Conservation (phyloP, 2,113 vertebrate genomes). For the Stigmatopora argus region DNA sequence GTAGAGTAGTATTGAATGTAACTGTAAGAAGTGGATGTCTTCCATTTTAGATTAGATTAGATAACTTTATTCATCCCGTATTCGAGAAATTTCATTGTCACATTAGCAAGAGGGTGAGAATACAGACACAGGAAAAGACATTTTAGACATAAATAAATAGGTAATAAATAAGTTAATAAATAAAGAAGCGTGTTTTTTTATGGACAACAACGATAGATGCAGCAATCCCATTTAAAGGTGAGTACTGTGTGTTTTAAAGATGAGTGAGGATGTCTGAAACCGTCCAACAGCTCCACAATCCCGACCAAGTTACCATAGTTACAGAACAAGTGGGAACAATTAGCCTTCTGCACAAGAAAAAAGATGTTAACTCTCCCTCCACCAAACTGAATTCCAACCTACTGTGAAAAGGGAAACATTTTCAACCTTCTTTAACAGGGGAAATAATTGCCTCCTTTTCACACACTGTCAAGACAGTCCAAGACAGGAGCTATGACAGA, state of each 20-base stretch:
- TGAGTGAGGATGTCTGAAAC: slow-evolving; percentile 5
- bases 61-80: too few relatives aligned
- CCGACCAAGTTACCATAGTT: slow-evolving; percentile 46
- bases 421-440: slow-evolving; percentile 20
- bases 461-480: slow-evolving; percentile 9
- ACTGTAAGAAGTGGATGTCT: background rate
- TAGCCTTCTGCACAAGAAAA: slow-evolving; percentile 6
- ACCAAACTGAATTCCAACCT: slow-evolving; percentile 16
- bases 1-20: background rate
- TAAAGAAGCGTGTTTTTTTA: background rate
- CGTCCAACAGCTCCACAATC: slow-evolving; percentile 15
- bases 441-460: slow-evolving; percentile 23
- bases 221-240: background rate
- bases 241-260: background rate
- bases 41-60: too few relatives aligned
- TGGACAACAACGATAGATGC: background rate
- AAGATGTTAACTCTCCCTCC: background rate
- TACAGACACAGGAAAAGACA: too few relatives aligned
- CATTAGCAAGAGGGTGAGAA: too few relatives aligned
- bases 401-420: slow-evolving; percentile 26
- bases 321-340: slow-evolving; percentile 45
- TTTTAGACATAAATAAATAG: too few relatives aligned
- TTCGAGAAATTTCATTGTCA: too few relatives aligned
- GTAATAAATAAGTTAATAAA: too few relatives aligned
- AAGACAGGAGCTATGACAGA: background rate